Evolutionary conservation across 2,888 invertebrate genomes (phyloP), one percentile per base, ranked within the genome.

Genomic region (Apodemia duryi): DNA sequence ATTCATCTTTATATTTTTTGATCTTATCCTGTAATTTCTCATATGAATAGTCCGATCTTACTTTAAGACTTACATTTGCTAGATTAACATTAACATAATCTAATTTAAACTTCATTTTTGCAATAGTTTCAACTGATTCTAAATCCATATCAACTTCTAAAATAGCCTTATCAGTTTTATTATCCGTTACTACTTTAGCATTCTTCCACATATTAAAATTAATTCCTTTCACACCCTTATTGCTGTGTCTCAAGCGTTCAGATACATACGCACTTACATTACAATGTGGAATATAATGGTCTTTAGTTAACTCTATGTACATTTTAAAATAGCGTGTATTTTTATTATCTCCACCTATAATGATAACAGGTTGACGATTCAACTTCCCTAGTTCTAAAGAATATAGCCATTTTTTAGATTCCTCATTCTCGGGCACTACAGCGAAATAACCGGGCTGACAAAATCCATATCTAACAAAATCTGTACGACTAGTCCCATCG

Each of bases 401-500:
- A 51, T 74, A 70, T 43, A 91, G 67, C 90, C 89, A 91, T 10
- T 77, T 74, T 64, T 76, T 83, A 0, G 88, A 82, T 43, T 87
- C 85, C 0, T 69, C 61, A 66, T 90, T 89, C 65, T 85, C 84
- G 0, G 91, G 87, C 4, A 86, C 62, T 7, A 91, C 69, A 1
- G 83, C 88, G 61, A 91, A 78, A 67, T 77, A 81, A 6, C 83
- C 83, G 0, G 88, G 87, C 41, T 76, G 70, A 60, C 78, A 78
- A 67, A 81, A 83, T 0, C 91, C 91, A 70, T 82, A 86, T 70
- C 84, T 88, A 0, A 78, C 63, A 63, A 88, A 90, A 72, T 90
- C 88, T 0, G 85, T 88, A 51, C 66, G 77, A 52, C 78, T 74
- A 2, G 41, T 62, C 6, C 83, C 85, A 0, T 74, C 75, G 6